Conservation (phyloP, 2,797 vertebrate species). For the Melanotaenia pygmaea region DNA sequence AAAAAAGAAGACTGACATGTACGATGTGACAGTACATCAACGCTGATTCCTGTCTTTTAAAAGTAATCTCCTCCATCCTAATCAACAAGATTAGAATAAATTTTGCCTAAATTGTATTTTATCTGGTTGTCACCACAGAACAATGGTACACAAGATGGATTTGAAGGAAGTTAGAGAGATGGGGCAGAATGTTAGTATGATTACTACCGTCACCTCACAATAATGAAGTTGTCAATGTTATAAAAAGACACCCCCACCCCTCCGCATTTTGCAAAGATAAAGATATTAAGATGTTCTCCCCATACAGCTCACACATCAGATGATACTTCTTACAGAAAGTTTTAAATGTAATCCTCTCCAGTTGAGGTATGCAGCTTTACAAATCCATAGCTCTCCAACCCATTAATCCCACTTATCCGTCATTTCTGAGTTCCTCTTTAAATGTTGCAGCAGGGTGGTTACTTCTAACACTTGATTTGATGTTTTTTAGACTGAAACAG, state of each 20-base stretch:
- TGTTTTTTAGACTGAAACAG: neutral
- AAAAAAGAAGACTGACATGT: slow-evolving; percentile 19
- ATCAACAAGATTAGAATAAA: slow-evolving; percentile 22
- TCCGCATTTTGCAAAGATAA: too few species aligned
- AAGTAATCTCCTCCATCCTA: slow-evolving; percentile 18
- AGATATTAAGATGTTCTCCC: neutral
- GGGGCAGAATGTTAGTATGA: too few species aligned
- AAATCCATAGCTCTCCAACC: neutral
- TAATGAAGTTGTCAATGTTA: too few species aligned
- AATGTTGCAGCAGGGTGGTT: slow-evolving; percentile 19
- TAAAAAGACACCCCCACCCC: too few species aligned
- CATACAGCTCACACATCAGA: neutral
- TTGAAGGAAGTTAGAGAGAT: too few species aligned
- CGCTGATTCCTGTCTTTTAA: slow-evolving; percentile 28
- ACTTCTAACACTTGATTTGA: slow-evolving; percentile 14
- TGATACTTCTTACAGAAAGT: neutral
- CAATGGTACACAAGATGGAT: neutral
- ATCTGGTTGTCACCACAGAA: slow-evolving; percentile 13
- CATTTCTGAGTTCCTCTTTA: neutral
- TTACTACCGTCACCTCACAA: too few species aligned
- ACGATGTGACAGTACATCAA: slow-evolving; percentile 16
- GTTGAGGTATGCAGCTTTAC: neutral
- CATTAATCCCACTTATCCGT: neutral
- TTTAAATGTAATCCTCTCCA: neutral
- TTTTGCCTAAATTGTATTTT: slow-evolving; percentile 2